These are phyloP conservation scores for Buteo buteo DNA, from an alignment of 2,113 vertebrate genomes.

Conservation along the genomic window DNA sequence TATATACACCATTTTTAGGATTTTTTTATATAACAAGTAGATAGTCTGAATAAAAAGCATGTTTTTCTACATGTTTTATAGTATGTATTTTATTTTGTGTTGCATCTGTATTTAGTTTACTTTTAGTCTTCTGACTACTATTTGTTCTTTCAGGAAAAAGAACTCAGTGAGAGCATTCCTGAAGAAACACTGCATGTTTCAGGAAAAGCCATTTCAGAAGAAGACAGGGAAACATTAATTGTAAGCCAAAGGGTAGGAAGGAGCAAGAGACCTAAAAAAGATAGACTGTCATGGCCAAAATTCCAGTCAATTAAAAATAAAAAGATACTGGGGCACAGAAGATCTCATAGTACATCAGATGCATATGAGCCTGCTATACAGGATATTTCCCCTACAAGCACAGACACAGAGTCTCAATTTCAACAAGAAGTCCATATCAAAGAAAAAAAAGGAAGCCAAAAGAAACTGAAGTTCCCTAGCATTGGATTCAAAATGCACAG, in stretches of 20 bases:
- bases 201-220: constrained; percentile 33
- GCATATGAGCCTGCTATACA: constrained; percentile 50
- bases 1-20: not conserved
- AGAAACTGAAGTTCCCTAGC: constrained; percentile 53
- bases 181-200: constrained; percentile 32
- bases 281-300: constrained; percentile 78
- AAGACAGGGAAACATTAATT: constrained; percentile 66
- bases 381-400: constrained; percentile 64
- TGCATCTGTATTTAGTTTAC: not conserved
- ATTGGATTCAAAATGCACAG: constrained; percentile 64
- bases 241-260: constrained; percentile 47
- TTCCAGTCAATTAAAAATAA: constrained; percentile 69
- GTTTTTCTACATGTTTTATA: not conserved
- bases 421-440: not conserved
- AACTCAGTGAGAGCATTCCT: constrained; percentile 34
- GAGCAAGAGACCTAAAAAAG: constrained; percentile 64
- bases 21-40: not conserved
- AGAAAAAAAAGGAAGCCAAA: constrained; percentile 26
- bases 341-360: constrained; percentile 78
- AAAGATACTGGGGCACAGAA: constrained; percentile 56
- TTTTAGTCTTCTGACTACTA: not conserved
- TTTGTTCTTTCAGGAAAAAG: constrained; percentile 40
- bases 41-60: not conserved
- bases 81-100: not conserved
- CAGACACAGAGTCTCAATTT: constrained; percentile 64